Evolutionary conservation across 2,888 invertebrate genomes (phyloP), one percentile per base, ranked within the genome.

Genomic region (Xanthostigma xanthostigma): DNA sequence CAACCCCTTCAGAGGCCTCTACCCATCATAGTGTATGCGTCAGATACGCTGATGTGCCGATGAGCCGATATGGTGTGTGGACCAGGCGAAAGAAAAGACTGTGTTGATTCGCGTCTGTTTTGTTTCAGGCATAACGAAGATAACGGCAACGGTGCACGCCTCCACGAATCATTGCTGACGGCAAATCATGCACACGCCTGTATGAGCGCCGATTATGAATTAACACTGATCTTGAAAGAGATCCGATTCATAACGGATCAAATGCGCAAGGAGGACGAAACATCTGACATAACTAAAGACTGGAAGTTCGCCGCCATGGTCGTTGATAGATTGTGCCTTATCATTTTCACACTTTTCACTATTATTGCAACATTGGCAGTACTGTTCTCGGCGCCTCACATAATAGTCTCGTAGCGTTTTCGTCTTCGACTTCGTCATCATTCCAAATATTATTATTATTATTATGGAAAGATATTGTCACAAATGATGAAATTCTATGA

Each of bases 301-400:
- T 96, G 96, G 96, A 94, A 94, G 78, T 96, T 95, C 76, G 95
- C 95, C 72, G 95, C 95, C 73, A 94, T 95, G 92, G 95, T 96
- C 76, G 92, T 96, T 77, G 96, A 96, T 83, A 86, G 95, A 81
- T 83, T 95, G 81, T 96, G 96, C 86, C 89, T 96, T 83, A 92
- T 94, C 80, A 86, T 94, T 79, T 96, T 96, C 84, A 92, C 93
- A 75, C 82, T 91, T 77, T 93, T 93, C 83, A 93, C 93, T 76
- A 89, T 92, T 79, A 84, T 92, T 74, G 91, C 92, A 73, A 92
- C 93, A 72, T 84, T 92, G 77, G 91, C 91, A 76, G 92, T 93
- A 78, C 84, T 94, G 71, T 84, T 91, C 75, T 89, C 91, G 72
- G 93, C 93, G 72, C 93, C 93, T 65, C 92, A 93, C 79, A 89